Evolutionary conservation across 2,113 vertebrate species (phyloP).

Genomic region (Acanthochromis polyacanthus): DNA sequence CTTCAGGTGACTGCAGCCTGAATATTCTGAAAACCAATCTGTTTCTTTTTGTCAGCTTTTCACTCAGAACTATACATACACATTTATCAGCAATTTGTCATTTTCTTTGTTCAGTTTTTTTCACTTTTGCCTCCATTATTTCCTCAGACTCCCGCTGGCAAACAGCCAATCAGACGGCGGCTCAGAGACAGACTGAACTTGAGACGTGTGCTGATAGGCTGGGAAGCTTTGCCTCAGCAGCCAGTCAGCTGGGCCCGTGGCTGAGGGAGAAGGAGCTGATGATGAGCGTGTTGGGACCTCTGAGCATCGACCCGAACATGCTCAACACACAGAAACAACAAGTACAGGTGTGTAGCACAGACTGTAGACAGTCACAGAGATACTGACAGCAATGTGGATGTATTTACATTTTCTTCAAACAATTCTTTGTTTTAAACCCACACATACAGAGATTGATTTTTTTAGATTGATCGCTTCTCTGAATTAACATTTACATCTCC

Average conservation of each 20-base stretch:
- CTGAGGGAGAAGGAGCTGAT: constrained; percentile 97
- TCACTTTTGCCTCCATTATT: not conserved
- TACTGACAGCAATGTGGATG: not conserved
- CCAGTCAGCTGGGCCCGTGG: constrained; percentile 94
- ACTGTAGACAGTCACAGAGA: not conserved
- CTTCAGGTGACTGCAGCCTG: too few relatives aligned
- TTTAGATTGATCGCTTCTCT: not conserved
- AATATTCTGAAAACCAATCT: not conserved
- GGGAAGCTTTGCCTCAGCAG: constrained; percentile 91
- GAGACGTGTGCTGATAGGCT: constrained; percentile 92
- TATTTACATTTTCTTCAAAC: too few relatives aligned
- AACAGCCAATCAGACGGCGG: constrained; percentile 89
- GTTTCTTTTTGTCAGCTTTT: not conserved
- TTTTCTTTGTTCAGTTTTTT: constrained; percentile 16
- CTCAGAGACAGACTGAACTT: constrained; percentile 91
- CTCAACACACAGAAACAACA: constrained; percentile 97
- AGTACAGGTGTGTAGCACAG: constrained; percentile 88
- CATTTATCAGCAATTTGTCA: not conserved
- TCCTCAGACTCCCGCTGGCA: constrained; percentile 91
- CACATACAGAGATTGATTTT: too few relatives aligned
- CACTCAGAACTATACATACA: not conserved
- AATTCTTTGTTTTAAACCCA: too few relatives aligned
- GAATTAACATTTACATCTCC: not conserved
- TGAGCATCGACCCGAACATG: constrained; percentile 99
- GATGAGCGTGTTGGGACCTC: constrained; percentile 97